These are phyloP conservation scores for Irena cyanogastra DNA, from an alignment of 2,113 vertebrate species.

Conservation along the genomic window DNA sequence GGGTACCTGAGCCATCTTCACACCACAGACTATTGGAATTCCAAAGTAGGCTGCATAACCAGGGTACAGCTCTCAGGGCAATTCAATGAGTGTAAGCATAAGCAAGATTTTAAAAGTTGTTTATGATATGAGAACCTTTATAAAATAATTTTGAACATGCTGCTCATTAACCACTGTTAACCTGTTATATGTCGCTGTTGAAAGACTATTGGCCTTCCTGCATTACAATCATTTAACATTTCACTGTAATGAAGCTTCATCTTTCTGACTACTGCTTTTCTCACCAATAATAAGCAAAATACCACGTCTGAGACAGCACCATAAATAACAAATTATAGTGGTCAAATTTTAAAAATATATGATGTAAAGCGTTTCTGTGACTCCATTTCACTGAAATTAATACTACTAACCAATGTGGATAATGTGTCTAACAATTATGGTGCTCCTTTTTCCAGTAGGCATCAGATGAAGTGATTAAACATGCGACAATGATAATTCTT, in stretches of 20 bases:
- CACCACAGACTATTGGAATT: background rate
- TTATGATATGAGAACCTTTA: background rate
- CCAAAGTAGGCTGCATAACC: background rate
- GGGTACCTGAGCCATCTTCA: background rate
- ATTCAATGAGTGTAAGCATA: background rate
- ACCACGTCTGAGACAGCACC: background rate
- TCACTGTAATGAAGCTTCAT: background rate
- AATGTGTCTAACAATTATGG: background rate
- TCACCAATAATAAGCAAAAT: background rate
- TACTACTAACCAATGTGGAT: background rate
- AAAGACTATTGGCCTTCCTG: background rate
- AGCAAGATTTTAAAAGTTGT: background rate
- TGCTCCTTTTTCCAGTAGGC: background rate
- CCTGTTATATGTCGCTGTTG: background rate
- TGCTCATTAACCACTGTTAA: background rate
- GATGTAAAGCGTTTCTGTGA: background rate
- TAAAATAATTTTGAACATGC: background rate
- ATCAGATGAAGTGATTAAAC: background rate
- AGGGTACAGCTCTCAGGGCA: background rate
- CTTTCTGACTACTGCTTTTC: background rate
- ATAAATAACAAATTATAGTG: background rate
- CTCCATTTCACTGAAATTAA: background rate
- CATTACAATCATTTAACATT: background rate
- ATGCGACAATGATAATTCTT: background rate
- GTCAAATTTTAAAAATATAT: conserved; percentile 11